phyloP scores from a whole-genome alignment of 2,113 vertebrate species.

The Bubo scandiacus region DNA sequence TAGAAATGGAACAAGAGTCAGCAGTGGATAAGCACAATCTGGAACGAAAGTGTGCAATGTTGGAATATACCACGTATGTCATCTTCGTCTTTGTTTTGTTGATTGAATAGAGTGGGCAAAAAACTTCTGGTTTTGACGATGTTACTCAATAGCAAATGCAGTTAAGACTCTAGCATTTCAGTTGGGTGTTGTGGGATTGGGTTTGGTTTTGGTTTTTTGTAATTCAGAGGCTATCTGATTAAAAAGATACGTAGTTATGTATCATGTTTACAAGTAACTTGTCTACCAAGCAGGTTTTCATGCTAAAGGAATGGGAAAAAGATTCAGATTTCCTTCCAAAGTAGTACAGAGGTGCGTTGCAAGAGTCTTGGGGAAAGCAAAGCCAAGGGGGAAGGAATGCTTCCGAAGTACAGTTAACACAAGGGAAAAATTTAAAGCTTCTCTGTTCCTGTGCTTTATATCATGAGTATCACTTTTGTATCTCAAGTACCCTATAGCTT shows the following conservation, averaged over 20 bases:
- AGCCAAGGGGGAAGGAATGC: not conserved
- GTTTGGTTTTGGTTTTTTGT: not conserved
- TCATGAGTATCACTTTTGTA: not conserved
- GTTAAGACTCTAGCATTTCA: not conserved
- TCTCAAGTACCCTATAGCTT: not conserved
- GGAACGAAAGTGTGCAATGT: slow-evolving; percentile 76
- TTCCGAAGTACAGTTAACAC: not conserved
- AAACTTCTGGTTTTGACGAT: not conserved
- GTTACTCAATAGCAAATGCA: not conserved
- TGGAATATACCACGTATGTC: slow-evolving; percentile 79
- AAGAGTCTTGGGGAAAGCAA: not conserved
- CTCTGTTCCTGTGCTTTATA: not conserved
- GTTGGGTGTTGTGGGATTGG: not conserved
- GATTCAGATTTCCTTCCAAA: not conserved
- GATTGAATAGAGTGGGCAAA: not conserved
- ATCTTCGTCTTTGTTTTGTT: too few species aligned
- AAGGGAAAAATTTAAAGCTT: not conserved
- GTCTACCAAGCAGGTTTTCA: not conserved
- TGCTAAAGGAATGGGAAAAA: not conserved
- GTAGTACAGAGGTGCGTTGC: not conserved
- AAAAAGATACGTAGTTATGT: not conserved
- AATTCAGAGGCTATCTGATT: not conserved
- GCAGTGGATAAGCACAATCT: slow-evolving; percentile 75
- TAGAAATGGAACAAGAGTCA: slow-evolving; percentile 76
- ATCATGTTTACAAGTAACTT: not conserved